A percentile compares a stretch with the other conserved stretches of the same genome.
Evolutionary conservation across 2,797 vertebrate species (phyloP).

Genomic region (Xenopus petersii): DNA sequence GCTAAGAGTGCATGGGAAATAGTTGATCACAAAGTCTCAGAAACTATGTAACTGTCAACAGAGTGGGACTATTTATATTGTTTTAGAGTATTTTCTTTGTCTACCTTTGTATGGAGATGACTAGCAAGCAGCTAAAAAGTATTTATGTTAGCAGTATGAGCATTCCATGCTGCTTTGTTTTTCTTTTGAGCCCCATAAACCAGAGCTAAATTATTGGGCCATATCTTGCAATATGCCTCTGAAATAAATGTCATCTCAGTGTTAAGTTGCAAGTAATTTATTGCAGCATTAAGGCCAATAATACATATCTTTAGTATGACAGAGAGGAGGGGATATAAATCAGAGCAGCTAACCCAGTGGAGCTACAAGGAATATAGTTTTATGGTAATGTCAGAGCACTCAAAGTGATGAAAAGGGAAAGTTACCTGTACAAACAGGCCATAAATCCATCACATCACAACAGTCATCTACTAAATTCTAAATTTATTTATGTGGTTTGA

Average conservation of each 20-base stretch:
- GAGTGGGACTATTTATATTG: too few relatives aligned
- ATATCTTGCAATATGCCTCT: conserved; percentile 48
- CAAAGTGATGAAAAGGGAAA: conserved; percentile 39
- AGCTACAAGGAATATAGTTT: conserved; percentile 42
- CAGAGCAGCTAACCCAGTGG: conserved; percentile 32
- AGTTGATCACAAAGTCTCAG: too few relatives aligned
- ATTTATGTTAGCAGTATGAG: conserved; percentile 30
- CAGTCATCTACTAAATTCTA: conserved; percentile 40
- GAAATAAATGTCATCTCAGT: conserved; percentile 47
- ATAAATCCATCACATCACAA: conserved; percentile 45
- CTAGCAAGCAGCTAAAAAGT: conserved; percentile 10
- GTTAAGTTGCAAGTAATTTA: conserved; percentile 41
- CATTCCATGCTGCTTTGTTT: conserved; percentile 29
- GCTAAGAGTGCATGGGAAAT: too few relatives aligned
- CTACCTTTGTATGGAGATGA: conserved; percentile 9
- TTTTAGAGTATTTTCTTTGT: background rate
- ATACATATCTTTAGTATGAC: conserved; percentile 45
- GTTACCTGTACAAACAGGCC: conserved; percentile 41
- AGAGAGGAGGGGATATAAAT: conserved; percentile 41
- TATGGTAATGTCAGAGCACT: conserved; percentile 45
- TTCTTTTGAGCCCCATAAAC: conserved; percentile 31
- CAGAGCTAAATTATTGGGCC: conserved; percentile 47
- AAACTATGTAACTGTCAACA: too few relatives aligned
- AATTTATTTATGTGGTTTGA: conserved; percentile 40
- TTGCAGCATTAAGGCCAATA: conserved; percentile 46